A percentile compares a stretch with the other conserved stretches of the same genome.
These are phyloP conservation scores for Spilogale gracilis DNA, from an alignment of 2,113 vertebrate species.

Conservation along the genomic window DNA sequence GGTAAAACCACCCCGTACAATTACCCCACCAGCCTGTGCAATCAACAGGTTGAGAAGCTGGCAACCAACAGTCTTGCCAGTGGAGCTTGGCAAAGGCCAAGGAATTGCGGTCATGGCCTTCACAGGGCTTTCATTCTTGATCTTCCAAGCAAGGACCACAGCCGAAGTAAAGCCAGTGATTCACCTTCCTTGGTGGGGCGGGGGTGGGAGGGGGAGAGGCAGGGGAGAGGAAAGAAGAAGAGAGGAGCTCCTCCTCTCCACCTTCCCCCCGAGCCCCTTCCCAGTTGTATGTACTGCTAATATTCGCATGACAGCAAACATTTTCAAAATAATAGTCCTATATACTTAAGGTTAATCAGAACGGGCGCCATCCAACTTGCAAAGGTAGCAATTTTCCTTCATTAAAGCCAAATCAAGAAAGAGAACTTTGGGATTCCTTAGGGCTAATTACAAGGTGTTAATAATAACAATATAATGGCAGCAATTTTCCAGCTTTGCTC, in stretches of 20 bases:
- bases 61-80: conserved; percentile 63
- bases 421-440: conserved; percentile 98
- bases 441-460: conserved; percentile 99
- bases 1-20: conserved; percentile 84
- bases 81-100: conserved; percentile 76
- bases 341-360: conserved; percentile 95
- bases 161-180: conserved; percentile 70
- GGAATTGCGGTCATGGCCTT: conserved; percentile 53
- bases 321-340: conserved; percentile 94
- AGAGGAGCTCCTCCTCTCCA: not conserved
- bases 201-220: not conserved
- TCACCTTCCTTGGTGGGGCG: conserved; percentile 65
- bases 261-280: conserved; percentile 53
- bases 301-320: conserved; percentile 91
- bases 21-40: conserved; percentile 81
- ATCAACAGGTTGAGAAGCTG: conserved; percentile 79
- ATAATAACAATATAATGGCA: conserved; percentile 99
- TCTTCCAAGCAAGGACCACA: conserved; percentile 69
- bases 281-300: conserved; percentile 85
- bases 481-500: conserved; percentile 96
- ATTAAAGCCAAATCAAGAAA: conserved; percentile 98
- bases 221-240: not conserved
- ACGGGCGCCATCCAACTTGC: conserved; percentile 97
- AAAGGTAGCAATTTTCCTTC: conserved; percentile 99
- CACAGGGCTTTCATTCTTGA: conserved; percentile 71